Evolutionary conservation across 30 jellyfish, hydroid and myxozoan genomes (phyloP), one percentile per base, ranked within the genome.

Genomic region (Haliclystus octoradiatus): DNA sequence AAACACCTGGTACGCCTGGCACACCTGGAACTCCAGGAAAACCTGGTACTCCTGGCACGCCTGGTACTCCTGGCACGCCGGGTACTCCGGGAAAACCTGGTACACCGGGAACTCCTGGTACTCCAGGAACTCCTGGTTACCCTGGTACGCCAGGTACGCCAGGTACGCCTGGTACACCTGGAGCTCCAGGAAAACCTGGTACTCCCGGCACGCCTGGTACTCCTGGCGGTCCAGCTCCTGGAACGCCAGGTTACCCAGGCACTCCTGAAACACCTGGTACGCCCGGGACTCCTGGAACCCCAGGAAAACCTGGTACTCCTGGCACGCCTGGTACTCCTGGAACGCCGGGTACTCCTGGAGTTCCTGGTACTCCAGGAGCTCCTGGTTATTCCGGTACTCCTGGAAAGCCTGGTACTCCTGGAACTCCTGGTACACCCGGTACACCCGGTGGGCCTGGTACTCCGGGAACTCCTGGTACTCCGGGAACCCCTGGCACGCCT

Each of bases 221-320:
- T 29, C 65, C 26, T 19, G 64, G 65, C 19, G 73, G 73, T 19
- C 7, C 57, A 5, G 57, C 57, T 5, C 9, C 57, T 40, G 57
- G 57, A 9, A 40, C 57, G 19, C 9, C 57, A 28, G 52, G 28
- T 5, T 5, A 9, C 57, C 14, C 57, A 40, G 57, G 57, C 19
- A 40, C 57, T 9, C 12, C 69, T 5, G 13, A 12, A 57, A 26
- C 31, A 24, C 12, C 69, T 57, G 69, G 69, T 5, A 22, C 69
- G 26, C 31, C 9, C 12, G 19, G 14, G 28, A 46, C 78, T 1
- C 49, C 52, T 0, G 79, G 88, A 1, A 49, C 67, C 0, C 74
- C 79, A 28, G 88, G 86, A 46, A 66, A 23, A 31, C 77, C 79
- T 31, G 87, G 87, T 28, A 34, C 62, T 0, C 74, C 82, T 13